Percentiles rank a stretch among this genome's conserved stretches.
Evolutionary conservation across 2,888 invertebrate genomes (phyloP).

Genomic region (Euproctis similis): DNA sequence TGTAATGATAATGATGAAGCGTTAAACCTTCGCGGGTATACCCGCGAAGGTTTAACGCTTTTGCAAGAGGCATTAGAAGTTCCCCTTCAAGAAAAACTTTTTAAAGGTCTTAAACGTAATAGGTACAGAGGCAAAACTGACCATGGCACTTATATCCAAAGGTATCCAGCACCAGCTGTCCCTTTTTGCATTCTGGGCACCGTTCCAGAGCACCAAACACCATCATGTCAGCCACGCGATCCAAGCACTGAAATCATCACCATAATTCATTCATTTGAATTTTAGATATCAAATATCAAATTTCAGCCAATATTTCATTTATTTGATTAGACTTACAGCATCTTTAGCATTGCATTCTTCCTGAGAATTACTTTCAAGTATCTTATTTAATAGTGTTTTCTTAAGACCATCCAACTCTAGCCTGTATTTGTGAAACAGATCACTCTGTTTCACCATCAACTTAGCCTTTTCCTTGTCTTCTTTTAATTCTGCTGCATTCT

Average conservation of each 20-base stretch:
- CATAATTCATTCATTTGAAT: no score
- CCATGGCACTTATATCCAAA: constrained; percentile 91
- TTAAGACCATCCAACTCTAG: constrained; percentile 58
- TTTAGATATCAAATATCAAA: no score
- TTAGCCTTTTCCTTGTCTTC: constrained; percentile 73
- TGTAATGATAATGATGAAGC: no score
- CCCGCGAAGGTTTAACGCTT: no score
- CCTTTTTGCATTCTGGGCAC: constrained; percentile 86
- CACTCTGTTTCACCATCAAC: constrained; percentile 82
- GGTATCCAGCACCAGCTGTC: constrained; percentile 81
- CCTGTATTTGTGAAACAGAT: constrained; percentile 61
- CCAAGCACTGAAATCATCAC: constrained; percentile 78
- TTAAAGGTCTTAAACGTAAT: no score
- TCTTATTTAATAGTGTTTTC: constrained; percentile 76
- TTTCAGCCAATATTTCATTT: no score
- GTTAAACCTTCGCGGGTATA: no score
- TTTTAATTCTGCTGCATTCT: constrained; percentile 66
- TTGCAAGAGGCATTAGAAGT: no score
- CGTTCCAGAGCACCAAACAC: constrained; percentile 88
- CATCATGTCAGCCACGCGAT: constrained; percentile 88
- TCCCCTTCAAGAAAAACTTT: no score
- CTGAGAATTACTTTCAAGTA: constrained; percentile 86
- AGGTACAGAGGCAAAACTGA: constrained; percentile 16
- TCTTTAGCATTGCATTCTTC: constrained; percentile 79
- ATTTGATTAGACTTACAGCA: constrained; percentile 74